Base-by-base conservation (phyloP, 2,797 vertebrate genomes). In the Serranus cabrilla region DNA sequence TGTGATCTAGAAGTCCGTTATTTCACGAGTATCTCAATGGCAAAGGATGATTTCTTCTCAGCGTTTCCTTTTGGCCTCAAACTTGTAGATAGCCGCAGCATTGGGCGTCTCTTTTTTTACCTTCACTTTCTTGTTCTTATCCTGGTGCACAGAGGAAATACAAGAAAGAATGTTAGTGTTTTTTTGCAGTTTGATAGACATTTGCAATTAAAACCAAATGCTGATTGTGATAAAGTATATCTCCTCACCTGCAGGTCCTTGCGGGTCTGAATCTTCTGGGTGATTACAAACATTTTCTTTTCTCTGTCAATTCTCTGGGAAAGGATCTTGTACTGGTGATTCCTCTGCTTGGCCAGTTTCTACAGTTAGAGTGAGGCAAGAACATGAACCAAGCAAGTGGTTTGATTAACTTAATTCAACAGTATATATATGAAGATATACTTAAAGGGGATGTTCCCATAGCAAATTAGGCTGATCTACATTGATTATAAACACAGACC, bases 251-350 rank as follows among this genome's bases (percentile, higher is more conserved):
- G 77, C 7, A 99, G 92, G 91, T 99, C 98, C 91, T 97, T 98
- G 37, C 96, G 95, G 4, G 97, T 96, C 91, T 99, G 98, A 88
- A 99, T 98, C 92, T 99, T 99, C 95, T 99, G 97, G 16, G 94
- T 91, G 73, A 98, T 92, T 50, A 98, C 90, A 73, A 97, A 99
- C 95, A 99, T 92, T 85, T 97, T 94, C 91, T 95, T 97, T 78
- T 99, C 98, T 25, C 98, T 89, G 62, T 97, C 96, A 27, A 99
- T 97, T 81, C 98, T 94, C 83, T 99, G 96, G 21, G 92, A 95
- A 71, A 99, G 94, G 66, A 96, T 88, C 54, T 91, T 89, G 40
- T 99, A 99, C 72, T 96, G 96, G 55, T 91, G 92, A 66, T 89
- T 94, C 73, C 97, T 95, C 90, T 96, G 92, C 76, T 72, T 93